phyloP scores from a whole-genome alignment of 2,113 vertebrate species.

The Orthonyx spaldingii region DNA sequence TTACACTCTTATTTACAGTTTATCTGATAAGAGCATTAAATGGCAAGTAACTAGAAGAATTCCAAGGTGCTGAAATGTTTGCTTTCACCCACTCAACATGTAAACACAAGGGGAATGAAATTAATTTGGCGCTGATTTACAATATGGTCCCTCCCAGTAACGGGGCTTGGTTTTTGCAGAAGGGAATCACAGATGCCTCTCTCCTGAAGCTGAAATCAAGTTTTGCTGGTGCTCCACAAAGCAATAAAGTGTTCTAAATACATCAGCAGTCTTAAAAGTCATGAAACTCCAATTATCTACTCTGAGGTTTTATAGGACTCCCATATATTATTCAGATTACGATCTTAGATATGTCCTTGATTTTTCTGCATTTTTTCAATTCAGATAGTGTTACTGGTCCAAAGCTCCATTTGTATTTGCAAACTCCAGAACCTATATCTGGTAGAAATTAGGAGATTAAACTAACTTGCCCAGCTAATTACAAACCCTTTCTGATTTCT shows the following conservation, averaged over 20 bases:
- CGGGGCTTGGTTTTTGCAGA: background rate
- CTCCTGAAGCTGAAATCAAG: background rate
- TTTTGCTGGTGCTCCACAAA: background rate
- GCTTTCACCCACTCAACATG: slow-evolving; percentile 40
- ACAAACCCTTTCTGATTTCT: background rate
- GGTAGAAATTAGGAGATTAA: background rate
- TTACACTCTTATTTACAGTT: slow-evolving; percentile 69
- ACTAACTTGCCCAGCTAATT: background rate
- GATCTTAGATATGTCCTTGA: background rate
- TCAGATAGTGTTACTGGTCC: background rate
- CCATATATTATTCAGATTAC: background rate
- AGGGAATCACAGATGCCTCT: background rate
- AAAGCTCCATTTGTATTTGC: background rate
- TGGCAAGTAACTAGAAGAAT: slow-evolving; percentile 42
- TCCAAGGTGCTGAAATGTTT: slow-evolving; percentile 45
- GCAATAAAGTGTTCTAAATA: background rate
- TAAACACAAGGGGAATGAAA: slow-evolving; percentile 28
- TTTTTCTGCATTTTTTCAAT: background rate
- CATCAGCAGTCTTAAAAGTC: background rate
- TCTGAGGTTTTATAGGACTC: background rate
- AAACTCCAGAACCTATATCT: background rate
- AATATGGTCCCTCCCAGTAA: background rate
- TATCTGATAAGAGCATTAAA: slow-evolving; percentile 69
- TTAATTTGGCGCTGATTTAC: background rate
- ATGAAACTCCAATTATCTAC: background rate